Evolutionary conservation across 1,140 invertebrate species (phyloP).

Genomic region (Bombus sylvicola): DNA sequence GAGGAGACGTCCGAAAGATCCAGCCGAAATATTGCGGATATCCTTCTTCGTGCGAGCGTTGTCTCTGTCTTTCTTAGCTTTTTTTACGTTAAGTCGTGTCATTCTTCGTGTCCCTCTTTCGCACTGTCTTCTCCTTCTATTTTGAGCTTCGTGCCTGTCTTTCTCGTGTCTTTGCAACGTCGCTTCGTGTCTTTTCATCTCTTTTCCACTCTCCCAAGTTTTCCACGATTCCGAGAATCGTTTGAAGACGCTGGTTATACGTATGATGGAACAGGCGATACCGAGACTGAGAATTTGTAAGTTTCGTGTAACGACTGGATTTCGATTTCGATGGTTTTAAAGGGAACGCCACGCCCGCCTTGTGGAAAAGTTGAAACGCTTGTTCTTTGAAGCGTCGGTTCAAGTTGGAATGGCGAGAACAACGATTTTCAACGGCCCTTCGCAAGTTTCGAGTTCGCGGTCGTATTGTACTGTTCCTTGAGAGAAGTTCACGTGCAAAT

Average conservation of each 20-base stretch:
- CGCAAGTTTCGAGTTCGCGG: not conserved
- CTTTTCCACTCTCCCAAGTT: not conserved
- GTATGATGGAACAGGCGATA: not conserved
- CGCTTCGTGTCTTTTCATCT: not conserved
- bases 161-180: no score
- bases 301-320: conserved; percentile 12
- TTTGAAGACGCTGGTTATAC: not conserved
- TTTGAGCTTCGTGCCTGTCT: no score
- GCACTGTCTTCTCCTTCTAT: not conserved
- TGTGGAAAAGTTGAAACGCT: conserved; percentile 13
- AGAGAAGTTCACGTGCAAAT: no score
- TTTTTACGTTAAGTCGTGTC: not conserved
- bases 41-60: conserved; percentile 21
- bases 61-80: not conserved
- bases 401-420: conserved; percentile 6
- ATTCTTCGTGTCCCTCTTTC: not conserved
- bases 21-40: conserved; percentile 45
- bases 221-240: not conserved
- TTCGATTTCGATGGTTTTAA: not conserved
- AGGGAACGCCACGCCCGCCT: not conserved
- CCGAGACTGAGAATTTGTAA: not conserved
- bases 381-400: not conserved
- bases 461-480: not conserved
- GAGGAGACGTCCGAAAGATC: conserved; percentile 12
- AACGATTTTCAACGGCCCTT: conserved; percentile 16